Evolutionary conservation across 2,888 invertebrate genomes (phyloP).

Genomic region (Chalcosyrphus nemorum): DNA sequence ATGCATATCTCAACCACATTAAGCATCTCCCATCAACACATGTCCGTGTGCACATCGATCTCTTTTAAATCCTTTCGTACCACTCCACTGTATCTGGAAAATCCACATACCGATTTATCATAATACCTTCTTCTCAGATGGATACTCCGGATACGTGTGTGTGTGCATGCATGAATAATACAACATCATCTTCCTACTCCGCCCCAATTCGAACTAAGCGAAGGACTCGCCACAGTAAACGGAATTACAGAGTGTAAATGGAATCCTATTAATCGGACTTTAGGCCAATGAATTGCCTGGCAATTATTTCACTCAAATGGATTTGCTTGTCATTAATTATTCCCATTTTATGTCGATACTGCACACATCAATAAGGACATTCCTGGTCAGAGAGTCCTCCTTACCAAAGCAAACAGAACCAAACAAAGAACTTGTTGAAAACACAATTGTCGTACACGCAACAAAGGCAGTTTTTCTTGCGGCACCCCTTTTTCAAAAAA

Average conservation of each 20-base stretch:
- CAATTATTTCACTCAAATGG: conserved; percentile 50
- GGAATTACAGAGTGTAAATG: conserved; percentile 39
- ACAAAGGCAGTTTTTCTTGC: neutral
- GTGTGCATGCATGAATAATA: conserved; percentile 6
- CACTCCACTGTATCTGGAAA: neutral
- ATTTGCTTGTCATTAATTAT: conserved; percentile 57
- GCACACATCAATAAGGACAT: neutral
- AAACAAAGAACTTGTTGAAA: conserved; percentile 50
- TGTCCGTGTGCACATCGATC: conserved; percentile 29
- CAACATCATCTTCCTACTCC: conserved; percentile 11
- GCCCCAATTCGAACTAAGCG: neutral
- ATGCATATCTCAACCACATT: conserved; percentile 3
- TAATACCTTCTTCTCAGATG: neutral
- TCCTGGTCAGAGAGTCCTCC: neutral
- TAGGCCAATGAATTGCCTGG: conserved; percentile 37
- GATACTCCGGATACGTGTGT: conserved; percentile 19
- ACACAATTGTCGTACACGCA: neutral
- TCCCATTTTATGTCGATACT: conserved; percentile 17
- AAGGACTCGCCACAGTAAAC: neutral
- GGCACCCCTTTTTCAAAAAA: conserved; percentile 1
- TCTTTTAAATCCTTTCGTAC: conserved; percentile 30
- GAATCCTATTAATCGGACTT: conserved; percentile 43
- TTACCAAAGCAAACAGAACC: neutral
- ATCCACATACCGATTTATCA: conserved; percentile 42
- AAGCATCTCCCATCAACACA: conserved; percentile 12